These are phyloP conservation scores for Ophonus ardosiacus DNA, from an alignment of 2,888 invertebrate genomes.

Conservation along the genomic window DNA sequence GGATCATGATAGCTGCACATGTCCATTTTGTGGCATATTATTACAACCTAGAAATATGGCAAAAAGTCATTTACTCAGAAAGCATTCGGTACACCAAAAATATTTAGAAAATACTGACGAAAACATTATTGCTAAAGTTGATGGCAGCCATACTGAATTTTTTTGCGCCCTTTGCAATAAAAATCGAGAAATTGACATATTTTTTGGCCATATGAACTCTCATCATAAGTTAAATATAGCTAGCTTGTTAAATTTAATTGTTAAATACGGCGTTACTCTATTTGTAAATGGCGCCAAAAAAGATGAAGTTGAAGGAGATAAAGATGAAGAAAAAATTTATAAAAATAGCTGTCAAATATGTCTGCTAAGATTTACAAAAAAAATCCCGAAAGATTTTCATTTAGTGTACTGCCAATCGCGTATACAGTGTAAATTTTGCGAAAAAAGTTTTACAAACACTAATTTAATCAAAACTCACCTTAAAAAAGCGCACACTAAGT, in stretches of 20 bases:
- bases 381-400: slow-evolving; percentile 50
- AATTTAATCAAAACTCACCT: slow-evolving; percentile 32
- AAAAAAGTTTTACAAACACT: slow-evolving; percentile 6
- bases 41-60: slow-evolving; percentile 44
- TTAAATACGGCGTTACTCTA: slow-evolving; percentile 3
- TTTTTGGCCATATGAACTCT: slow-evolving; percentile 56
- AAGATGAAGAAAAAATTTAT: slow-evolving; percentile 7
- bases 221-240: slow-evolving; percentile 52
- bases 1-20: slow-evolving; percentile 37
- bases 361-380: slow-evolving; percentile 24
- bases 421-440: slow-evolving; percentile 47
- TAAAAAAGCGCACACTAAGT: slow-evolving; percentile 11
- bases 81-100: slow-evolving; percentile 36
- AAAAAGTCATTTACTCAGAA: slow-evolving; percentile 17
- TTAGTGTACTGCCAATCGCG: slow-evolving; percentile 37
- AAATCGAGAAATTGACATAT: slow-evolving; percentile 36
- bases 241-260: slow-evolving; percentile 41
- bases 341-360: slow-evolving; percentile 46
- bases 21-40: slow-evolving; percentile 53
- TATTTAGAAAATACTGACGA: slow-evolving; percentile 6
- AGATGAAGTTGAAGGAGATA: slow-evolving; percentile 11
- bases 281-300: slow-evolving; percentile 38
- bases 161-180: slow-evolving; percentile 53
- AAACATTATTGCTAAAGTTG: not conserved
- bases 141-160: slow-evolving; percentile 20